A percentile compares a stretch with the other conserved stretches of the same genome.
Conservation (phyloP, 2,888 invertebrate genomes). For the Ochropleura plecta region DNA sequence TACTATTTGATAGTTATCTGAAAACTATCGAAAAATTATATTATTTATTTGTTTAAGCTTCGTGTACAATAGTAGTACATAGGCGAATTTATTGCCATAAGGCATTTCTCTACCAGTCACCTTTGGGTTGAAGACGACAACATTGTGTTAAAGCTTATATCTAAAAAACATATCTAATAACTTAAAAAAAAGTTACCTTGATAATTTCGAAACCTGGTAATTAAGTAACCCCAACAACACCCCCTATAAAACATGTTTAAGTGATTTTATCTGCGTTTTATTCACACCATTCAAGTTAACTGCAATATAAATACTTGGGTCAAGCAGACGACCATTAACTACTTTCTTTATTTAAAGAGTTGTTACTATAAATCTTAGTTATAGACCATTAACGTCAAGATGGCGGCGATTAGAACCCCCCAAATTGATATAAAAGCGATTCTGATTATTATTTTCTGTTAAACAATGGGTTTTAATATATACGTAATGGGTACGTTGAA, state of each 20-base stretch:
- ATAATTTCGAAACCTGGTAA: background rate
- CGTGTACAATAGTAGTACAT: too few relatives aligned
- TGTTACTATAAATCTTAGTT: conserved; percentile 57
- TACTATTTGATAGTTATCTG: too few relatives aligned
- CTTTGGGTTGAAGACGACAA: too few relatives aligned
- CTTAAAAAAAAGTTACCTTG: background rate
- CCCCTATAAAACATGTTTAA: conserved; percentile 34
- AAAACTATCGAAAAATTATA: too few relatives aligned
- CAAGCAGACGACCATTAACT: conserved; percentile 36
- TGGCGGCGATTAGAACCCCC: conserved; percentile 33
- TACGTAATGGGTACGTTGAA: conserved; percentile 33
- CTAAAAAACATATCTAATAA: too few relatives aligned
- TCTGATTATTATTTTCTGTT: conserved; percentile 47
- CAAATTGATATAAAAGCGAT: conserved; percentile 62
- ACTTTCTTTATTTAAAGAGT: conserved; percentile 50
- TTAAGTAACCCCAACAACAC: conserved; percentile 3
- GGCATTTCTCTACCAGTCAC: too few relatives aligned
- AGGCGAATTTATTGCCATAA: too few relatives aligned
- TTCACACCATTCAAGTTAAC: conserved; percentile 43
- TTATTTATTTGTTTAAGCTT: too few relatives aligned
- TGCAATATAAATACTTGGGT: conserved; percentile 43
- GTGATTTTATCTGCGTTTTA: conserved; percentile 29
- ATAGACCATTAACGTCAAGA: conserved; percentile 59
- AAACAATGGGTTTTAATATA: conserved; percentile 41
- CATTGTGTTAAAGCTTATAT: too few relatives aligned